Base-by-base conservation (phyloP, 2,888 invertebrate genomes). In the Junonia oenone region DNA sequence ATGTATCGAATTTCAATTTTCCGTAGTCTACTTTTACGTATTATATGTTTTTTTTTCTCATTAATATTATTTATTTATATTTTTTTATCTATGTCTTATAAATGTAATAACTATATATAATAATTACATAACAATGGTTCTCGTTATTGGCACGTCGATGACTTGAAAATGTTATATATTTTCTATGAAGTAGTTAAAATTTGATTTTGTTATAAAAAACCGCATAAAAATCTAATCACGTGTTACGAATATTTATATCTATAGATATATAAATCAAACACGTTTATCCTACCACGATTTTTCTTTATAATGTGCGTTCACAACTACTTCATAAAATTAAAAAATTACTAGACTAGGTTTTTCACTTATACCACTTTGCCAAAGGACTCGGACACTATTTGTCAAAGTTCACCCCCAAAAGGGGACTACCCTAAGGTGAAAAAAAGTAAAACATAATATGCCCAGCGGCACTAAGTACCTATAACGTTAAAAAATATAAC, bases 21-120 rank as follows among this genome's bases (percentile, higher is more conserved):
- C 48, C 51, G 51, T 61, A 19, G 62, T 61, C 66, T 69, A 66
- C 19, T 51, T 66, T 76, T 76, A 78, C 75, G 74, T 77, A 72
- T n/a, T n/a, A n/a, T 65, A 49, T 64, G 58, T 57, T 61, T 67
- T 69, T 64, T 61, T 62, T n/a, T n/a, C n/a, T n/a, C n/a, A n/a
- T n/a, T n/a, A n/a, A n/a, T n/a, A n/a, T n/a, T n/a, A n/a, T n/a
- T n/a, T n/a, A n/a, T n/a, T n/a, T n/a, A n/a, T 68, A 37, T 64
- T 62, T 65, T 65, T 83, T 83, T 83, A 83, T 85, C 76, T 69
- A 83, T 85, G 80, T 65, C 83, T 85, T 87, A 88, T 86, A 79
- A 70, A 88, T 86, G 83, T 87, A 88, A 78, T 77, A 88, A 87
- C 87, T 85, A 81, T 75, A 66, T 85, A 81, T 68, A 63, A 66